A percentile compares a stretch with the other conserved stretches of the same genome.
Evolutionary conservation across 1,140 invertebrate genomes (phyloP).

Genomic region (Phortica variegata): DNA sequence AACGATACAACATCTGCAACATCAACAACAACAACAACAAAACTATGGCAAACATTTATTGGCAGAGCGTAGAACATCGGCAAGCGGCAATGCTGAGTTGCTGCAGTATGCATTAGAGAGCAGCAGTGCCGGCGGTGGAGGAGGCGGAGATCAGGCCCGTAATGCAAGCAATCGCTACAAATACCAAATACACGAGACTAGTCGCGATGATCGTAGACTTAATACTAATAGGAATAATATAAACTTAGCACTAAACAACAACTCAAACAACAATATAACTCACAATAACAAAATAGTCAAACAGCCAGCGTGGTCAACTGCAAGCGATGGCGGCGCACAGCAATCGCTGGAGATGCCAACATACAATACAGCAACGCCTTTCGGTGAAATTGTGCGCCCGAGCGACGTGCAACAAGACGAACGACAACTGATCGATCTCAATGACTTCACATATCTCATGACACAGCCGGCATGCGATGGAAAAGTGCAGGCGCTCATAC

Average conservation of each 20-base stretch:
- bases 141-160: slow-evolving; percentile 11
- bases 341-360: neutral
- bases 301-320: neutral
- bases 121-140: slow-evolving; percentile 12
- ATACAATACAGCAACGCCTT: neutral
- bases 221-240: slow-evolving; percentile 30
- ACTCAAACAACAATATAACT: slow-evolving; percentile 19
- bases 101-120: neutral
- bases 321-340: neutral
- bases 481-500: slow-evolving; percentile 59
- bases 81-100: neutral
- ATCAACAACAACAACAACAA: slow-evolving; percentile 2
- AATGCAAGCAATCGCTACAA: slow-evolving; percentile 16
- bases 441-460: slow-evolving; percentile 62
- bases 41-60: slow-evolving; percentile 5
- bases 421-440: slow-evolving; percentile 61
- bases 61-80: neutral
- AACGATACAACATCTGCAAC: too few species aligned
- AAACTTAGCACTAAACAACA: slow-evolving; percentile 35
- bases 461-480: slow-evolving; percentile 60
- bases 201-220: slow-evolving; percentile 29
- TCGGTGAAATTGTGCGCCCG: neutral
- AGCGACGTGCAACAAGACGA: slow-evolving; percentile 34
- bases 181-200: slow-evolving; percentile 46
- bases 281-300: neutral